Evolutionary conservation across 2,888 invertebrate genomes (phyloP).

Genomic region (Belgica antarctica): DNA sequence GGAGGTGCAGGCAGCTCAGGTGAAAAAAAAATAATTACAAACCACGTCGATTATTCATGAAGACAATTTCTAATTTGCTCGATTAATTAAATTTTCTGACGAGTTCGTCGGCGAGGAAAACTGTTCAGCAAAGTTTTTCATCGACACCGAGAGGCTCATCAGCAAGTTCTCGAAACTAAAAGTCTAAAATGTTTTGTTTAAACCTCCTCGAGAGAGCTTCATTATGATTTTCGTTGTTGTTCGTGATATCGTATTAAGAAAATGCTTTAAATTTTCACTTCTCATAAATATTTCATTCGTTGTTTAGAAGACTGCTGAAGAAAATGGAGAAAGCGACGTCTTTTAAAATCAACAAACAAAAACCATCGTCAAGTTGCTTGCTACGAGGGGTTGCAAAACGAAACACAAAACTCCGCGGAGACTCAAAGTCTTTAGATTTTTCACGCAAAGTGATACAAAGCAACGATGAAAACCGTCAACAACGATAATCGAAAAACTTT

Average conservation of each 20-base stretch:
- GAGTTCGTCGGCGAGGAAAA: not conserved
- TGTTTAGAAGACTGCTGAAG: too few species aligned
- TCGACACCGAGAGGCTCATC: not conserved
- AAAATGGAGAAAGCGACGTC: not conserved
- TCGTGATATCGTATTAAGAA: not conserved
- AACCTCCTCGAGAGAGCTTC: constrained; percentile 10
- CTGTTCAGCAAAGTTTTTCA: not conserved
- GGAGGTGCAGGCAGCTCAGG: not conserved
- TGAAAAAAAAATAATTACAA: not conserved
- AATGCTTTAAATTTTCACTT: not conserved
- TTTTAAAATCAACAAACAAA: not conserved
- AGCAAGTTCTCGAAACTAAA: not conserved
- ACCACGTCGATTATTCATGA: not conserved
- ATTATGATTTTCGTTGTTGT: not conserved
- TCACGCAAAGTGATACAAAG: not conserved
- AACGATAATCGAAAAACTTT: constrained; percentile 5
- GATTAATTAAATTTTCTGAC: not conserved
- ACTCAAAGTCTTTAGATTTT: not conserved
- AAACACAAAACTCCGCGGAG: not conserved
- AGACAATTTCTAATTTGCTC: not conserved
- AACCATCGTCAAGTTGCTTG: not conserved
- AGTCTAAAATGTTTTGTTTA: constrained; percentile 5
- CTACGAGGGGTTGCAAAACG: not conserved
- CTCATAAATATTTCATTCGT: not conserved
- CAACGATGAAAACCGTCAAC: not conserved